Conservation (phyloP, 2,888 invertebrate genomes). For the Beris chalybata region DNA sequence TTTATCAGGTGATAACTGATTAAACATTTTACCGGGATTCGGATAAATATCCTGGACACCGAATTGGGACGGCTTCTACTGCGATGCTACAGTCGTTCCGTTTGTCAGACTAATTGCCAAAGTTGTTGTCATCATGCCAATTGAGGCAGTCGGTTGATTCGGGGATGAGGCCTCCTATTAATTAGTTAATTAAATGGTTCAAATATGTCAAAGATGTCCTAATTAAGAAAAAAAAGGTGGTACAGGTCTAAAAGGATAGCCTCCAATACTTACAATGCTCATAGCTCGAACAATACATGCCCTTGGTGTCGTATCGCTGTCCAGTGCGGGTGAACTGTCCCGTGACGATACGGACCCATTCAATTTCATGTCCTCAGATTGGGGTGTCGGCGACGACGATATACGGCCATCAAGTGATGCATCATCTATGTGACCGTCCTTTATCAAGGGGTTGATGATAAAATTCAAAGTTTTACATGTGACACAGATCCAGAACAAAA, state of each 20-base stretch:
- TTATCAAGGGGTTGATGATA: neutral
- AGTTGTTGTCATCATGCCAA: conserved; percentile 50
- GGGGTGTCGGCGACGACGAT: conserved; percentile 49
- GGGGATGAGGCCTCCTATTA: conserved; percentile 41
- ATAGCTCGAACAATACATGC: conserved; percentile 55
- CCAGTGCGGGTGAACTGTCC: conserved; percentile 53
- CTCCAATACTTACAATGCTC: conserved; percentile 53
- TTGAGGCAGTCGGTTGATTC: conserved; percentile 38
- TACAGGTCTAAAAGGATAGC: neutral
- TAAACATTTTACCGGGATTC: neutral
- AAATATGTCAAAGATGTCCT: neutral
- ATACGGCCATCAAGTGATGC: conserved; percentile 50
- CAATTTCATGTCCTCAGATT: conserved; percentile 49
- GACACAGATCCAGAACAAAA: neutral
- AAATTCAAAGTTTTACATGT: neutral
- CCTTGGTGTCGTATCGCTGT: conserved; percentile 39
- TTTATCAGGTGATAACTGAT: conserved; percentile 25
- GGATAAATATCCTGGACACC: neutral
- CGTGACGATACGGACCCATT: conserved; percentile 53
- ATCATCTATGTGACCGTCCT: conserved; percentile 52
- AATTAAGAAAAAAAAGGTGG: conserved; percentile 7
- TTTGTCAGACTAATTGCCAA: conserved; percentile 51
- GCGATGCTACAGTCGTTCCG: conserved; percentile 41
- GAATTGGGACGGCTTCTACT: neutral
- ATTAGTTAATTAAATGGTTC: conserved; percentile 3